These are phyloP conservation scores for Caenorhabditis sp. DNA, from an alignment of 2,888 invertebrate species.

Conservation along the genomic window DNA sequence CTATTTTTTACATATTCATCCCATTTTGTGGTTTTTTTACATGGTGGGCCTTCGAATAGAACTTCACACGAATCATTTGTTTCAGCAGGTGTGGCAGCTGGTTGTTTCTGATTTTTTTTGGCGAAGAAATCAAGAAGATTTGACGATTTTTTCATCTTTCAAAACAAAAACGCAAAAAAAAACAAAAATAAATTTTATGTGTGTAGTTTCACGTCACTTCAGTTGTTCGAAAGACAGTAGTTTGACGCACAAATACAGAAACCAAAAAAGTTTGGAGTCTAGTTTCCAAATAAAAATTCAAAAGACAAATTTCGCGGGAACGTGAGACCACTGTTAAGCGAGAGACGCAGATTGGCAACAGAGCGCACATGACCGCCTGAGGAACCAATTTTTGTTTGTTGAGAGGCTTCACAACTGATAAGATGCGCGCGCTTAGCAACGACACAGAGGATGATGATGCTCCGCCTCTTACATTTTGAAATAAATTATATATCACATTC, in stretches of 20 bases:
- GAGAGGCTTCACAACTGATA: background rate
- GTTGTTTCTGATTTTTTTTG: background rate
- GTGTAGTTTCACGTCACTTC: too few species aligned
- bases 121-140: background rate
- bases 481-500: background rate
- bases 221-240: too few species aligned
- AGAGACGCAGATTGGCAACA: background rate
- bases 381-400: background rate
- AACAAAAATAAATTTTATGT: too few species aligned
- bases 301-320: background rate
- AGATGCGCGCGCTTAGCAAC: conserved; percentile 3
- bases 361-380: background rate
- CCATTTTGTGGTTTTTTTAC: background rate
- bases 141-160: background rate
- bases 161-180: background rate
- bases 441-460: background rate
- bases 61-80: background rate
- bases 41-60: background rate
- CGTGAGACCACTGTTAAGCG: background rate
- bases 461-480: background rate
- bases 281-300: too few species aligned
- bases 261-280: background rate
- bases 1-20: background rate
- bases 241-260: too few species aligned
- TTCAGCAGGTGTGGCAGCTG: background rate